Evolutionary conservation across 30 jellyfish, hydroid and myxozoan genomes (phyloP).

Genomic region (Hydra vulgaris): DNA sequence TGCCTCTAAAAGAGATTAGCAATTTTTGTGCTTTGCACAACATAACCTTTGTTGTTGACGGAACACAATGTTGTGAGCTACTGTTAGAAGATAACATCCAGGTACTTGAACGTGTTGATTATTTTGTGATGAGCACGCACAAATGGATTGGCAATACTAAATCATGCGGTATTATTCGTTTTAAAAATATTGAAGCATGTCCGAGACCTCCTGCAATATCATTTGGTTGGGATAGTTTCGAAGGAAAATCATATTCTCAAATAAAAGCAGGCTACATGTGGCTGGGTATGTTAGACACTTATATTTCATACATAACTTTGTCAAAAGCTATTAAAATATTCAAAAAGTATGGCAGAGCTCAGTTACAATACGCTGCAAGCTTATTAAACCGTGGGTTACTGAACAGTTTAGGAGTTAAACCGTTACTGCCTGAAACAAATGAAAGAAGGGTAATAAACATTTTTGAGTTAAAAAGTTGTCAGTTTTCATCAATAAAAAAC

Average conservation of each 20-base stretch:
- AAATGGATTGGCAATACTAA: slow-evolving; percentile 25
- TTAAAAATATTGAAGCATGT: neutral
- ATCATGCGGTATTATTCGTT: slow-evolving; percentile 21
- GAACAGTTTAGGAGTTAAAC: neutral
- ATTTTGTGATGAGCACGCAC: slow-evolving; percentile 32
- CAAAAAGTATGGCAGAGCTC: slow-evolving; percentile 29
- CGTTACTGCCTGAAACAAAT: slow-evolving; percentile 1
- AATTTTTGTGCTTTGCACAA: neutral
- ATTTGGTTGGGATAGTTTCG: slow-evolving; percentile 21
- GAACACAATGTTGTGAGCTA: slow-evolving; percentile 24
- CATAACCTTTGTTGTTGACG: slow-evolving; percentile 19
- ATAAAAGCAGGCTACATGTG: slow-evolving; percentile 11
- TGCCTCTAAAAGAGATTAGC: slow-evolving; percentile 19
- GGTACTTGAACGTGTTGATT: slow-evolving; percentile 14
- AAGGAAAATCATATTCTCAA: neutral
- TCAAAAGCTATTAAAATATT: slow-evolving; percentile 15
- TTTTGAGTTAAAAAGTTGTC: neutral
- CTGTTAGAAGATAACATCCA: slow-evolving; percentile 8
- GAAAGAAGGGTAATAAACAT: slow-evolving; percentile 16
- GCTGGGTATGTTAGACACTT: slow-evolving; percentile 32
- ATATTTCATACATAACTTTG: slow-evolving; percentile 21
- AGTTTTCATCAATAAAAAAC: slow-evolving; percentile 7
- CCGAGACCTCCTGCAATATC: slow-evolving; percentile 21
- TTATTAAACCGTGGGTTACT: neutral
- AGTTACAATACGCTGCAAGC: slow-evolving; percentile 2